These are phyloP conservation scores for Cyphomyrus discorhynchus DNA, from an alignment of 2,113 vertebrate genomes.

Conservation along the genomic window DNA sequence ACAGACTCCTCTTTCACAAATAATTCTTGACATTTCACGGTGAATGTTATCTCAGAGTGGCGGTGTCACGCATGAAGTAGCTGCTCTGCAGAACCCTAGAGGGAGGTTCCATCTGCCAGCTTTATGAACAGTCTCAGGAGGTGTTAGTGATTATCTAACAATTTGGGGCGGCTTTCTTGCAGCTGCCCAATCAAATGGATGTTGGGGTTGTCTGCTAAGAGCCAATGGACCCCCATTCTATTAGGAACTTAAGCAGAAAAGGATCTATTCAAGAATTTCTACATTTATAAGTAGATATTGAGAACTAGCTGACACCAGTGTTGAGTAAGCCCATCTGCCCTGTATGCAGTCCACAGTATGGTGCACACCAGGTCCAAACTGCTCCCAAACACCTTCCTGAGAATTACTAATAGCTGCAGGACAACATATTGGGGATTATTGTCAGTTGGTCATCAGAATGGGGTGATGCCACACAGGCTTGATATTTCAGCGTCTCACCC, in stretches of 20 bases:
- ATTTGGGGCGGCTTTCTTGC: not conserved
- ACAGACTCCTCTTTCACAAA: not conserved
- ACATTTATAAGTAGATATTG: not conserved
- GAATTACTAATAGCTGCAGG: not conserved
- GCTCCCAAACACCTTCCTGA: not conserved
- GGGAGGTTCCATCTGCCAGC: not conserved
- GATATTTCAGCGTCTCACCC: not conserved
- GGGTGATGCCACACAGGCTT: not conserved
- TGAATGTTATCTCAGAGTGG: not conserved
- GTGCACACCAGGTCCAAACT: not conserved
- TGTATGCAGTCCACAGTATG: not conserved
- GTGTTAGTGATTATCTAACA: not conserved
- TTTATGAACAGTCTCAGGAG: not conserved
- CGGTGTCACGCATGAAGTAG: not conserved
- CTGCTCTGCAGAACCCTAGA: not conserved
- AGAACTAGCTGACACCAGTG: not conserved
- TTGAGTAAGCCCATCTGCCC: not conserved
- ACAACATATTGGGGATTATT: not conserved
- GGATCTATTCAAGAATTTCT: not conserved
- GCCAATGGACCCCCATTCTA: not conserved
- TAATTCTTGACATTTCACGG: not conserved
- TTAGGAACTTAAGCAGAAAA: not conserved
- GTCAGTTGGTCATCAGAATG: not conserved
- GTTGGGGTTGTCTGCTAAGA: not conserved
- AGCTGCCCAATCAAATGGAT: not conserved